A percentile compares a stretch with the other conserved stretches of the same genome.
phyloP scores from a whole-genome alignment of 1,140 invertebrate genomes.

The Thalassaphorura encarpata region DNA sequence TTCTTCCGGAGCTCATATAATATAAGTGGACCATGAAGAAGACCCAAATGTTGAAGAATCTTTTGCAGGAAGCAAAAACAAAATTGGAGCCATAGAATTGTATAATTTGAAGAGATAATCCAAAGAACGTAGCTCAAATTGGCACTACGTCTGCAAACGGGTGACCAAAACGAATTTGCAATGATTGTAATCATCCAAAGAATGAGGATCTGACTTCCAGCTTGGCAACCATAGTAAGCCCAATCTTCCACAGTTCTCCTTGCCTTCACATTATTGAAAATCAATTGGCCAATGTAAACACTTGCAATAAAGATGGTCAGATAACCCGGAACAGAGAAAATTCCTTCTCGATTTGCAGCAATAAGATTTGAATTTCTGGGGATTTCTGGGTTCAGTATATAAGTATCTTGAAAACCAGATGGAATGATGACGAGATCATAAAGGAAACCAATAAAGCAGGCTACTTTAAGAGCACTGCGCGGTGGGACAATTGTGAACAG shows the following conservation, averaged over 20 bases:
- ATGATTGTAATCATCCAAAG: conserved; percentile 43
- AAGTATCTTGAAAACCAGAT: conserved; percentile 41
- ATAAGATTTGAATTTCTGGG: conserved; percentile 50
- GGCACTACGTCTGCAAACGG: conserved; percentile 52
- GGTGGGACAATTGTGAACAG: conserved; percentile 44
- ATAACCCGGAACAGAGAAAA: conserved; percentile 73
- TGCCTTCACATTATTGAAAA: conserved; percentile 36
- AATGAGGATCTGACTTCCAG: conserved; percentile 39
- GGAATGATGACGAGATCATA: conserved; percentile 59
- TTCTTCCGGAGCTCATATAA: conserved; percentile 21
- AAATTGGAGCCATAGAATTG: conserved; percentile 17
- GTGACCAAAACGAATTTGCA: conserved; percentile 46
- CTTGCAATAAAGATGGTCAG: conserved; percentile 67
- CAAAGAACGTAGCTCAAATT: conserved; percentile 67
- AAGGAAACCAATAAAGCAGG: conserved; percentile 45
- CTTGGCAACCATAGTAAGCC: conserved; percentile 34
- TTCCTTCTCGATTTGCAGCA: conserved; percentile 78
- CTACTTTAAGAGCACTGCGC: conserved; percentile 42
- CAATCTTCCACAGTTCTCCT: conserved; percentile 36
- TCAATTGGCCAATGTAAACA: conserved; percentile 53
- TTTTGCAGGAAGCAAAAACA: conserved; percentile 4
- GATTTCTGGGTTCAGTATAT: conserved; percentile 52
- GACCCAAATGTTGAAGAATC: conserved; percentile 13
- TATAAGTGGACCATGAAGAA: conserved; percentile 27
- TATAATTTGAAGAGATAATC: conserved; percentile 45